Evolutionary conservation across 2,113 vertebrate species (phyloP).

Genomic region (Peromyscus maniculatus): DNA sequence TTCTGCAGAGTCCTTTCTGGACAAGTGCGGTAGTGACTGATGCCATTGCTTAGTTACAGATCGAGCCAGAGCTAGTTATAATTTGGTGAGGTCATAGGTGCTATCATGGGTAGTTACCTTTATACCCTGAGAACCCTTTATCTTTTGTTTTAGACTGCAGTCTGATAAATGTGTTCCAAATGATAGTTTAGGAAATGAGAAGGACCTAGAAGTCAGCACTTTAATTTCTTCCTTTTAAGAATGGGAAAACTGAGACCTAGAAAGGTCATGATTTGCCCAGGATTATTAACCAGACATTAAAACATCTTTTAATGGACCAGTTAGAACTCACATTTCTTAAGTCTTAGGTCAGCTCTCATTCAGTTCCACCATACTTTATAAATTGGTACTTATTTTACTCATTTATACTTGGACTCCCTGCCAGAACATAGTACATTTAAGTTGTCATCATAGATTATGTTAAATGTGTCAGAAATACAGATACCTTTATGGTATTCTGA

Average conservation of each 20-base stretch:
- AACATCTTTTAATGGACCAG: background rate
- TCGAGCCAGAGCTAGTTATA: background rate
- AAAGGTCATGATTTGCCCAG: constrained; percentile 29
- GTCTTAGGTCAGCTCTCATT: constrained; percentile 46
- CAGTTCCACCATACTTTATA: background rate
- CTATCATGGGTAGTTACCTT: background rate
- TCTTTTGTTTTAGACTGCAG: background rate
- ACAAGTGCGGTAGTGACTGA: background rate
- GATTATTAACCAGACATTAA: constrained; percentile 53
- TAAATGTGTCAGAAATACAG: constrained; percentile 59
- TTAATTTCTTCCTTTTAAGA: constrained; percentile 58
- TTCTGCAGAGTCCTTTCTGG: background rate
- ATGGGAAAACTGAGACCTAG: constrained; percentile 56
- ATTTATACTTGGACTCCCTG: constrained; percentile 62
- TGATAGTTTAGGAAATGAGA: constrained; percentile 29
- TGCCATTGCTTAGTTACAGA: background rate
- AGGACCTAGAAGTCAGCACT: constrained; percentile 57
- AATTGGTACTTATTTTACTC: constrained; percentile 58
- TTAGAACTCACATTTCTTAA: constrained; percentile 59
- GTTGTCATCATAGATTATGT: constrained; percentile 54
- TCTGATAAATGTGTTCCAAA: background rate
- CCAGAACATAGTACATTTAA: constrained; percentile 35
- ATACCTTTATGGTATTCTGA: constrained; percentile 26
- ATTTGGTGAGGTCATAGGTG: background rate
- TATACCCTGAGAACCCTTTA: background rate